Evolutionary conservation across 1,140 invertebrate genomes (phyloP).

Genomic region (Anastrepha ludens): DNA sequence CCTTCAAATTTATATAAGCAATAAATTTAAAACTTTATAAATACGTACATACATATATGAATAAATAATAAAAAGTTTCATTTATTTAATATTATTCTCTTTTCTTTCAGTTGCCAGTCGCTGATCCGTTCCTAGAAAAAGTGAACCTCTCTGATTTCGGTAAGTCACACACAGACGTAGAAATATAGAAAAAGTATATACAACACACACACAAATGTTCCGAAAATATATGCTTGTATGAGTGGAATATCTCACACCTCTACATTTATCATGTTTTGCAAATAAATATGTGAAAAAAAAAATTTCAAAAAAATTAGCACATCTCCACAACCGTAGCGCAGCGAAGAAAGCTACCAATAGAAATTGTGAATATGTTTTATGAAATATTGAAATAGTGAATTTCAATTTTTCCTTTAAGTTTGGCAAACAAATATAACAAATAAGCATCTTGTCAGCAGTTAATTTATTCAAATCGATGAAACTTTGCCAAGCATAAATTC

Average conservation of each 20-base stretch:
- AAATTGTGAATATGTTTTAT: background rate
- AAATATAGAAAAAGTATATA: background rate
- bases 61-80: too few relatives aligned
- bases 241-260: background rate
- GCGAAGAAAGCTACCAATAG: background rate
- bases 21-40: too few relatives aligned
- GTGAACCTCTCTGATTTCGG: conserved; percentile 88
- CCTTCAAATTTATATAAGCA: too few relatives aligned
- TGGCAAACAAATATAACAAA: too few relatives aligned
- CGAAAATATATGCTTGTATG: background rate
- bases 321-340: background rate
- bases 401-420: background rate
- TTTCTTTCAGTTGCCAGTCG: conserved; percentile 87
- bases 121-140: conserved; percentile 92
- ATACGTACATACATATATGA: too few relatives aligned
- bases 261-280: background rate
- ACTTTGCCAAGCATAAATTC: too few relatives aligned
- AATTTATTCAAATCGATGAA: too few relatives aligned
- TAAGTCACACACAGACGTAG: conserved; percentile 76
- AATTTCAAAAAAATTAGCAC: background rate
- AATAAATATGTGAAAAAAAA: background rate
- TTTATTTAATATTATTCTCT: background rate
- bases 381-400: background rate
- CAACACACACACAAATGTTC: background rate
- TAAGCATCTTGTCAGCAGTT: too few relatives aligned